Percentiles rank a stretch among this genome's conserved stretches.
phyloP scores from a whole-genome alignment of 2,797 vertebrate genomes.

The Eutrigla gurnardus region DNA sequence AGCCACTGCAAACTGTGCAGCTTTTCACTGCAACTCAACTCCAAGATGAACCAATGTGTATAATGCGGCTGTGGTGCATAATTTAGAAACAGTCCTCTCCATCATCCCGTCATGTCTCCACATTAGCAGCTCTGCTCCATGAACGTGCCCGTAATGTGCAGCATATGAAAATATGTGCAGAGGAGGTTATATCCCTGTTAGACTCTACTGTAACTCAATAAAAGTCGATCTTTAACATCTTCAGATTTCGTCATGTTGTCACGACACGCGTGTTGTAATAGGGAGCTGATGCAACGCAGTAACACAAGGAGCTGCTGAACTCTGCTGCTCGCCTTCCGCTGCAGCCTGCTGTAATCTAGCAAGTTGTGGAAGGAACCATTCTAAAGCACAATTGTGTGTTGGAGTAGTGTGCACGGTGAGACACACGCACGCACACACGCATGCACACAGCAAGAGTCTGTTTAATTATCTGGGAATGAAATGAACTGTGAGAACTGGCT shows the following conservation, averaged over 20 bases:
- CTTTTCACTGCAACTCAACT: background rate
- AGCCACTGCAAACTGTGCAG: background rate
- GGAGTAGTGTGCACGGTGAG: background rate
- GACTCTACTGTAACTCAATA: slow-evolving; percentile 21
- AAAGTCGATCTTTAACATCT: slow-evolving; percentile 26
- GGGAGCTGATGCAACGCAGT: slow-evolving; percentile 58
- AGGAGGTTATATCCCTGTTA: background rate
- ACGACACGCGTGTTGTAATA: slow-evolving; percentile 18
- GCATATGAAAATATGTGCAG: slow-evolving; percentile 8
- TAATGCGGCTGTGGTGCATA: background rate
- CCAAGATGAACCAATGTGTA: background rate
- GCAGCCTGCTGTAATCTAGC: slow-evolving; percentile 34
- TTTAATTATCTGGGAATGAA: slow-evolving; percentile 62
- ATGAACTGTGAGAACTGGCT: slow-evolving; percentile 41
- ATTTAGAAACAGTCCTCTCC: background rate
- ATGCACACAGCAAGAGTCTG: slow-evolving; percentile 26
- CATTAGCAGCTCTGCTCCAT: slow-evolving; percentile 12
- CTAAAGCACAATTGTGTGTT: slow-evolving; percentile 33
- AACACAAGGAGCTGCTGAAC: slow-evolving; percentile 58
- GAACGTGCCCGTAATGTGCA: slow-evolving; percentile 3
- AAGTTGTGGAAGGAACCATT: slow-evolving; percentile 27
- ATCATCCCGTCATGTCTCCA: slow-evolving; percentile 10
- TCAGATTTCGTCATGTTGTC: slow-evolving; percentile 51
- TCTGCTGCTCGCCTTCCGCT: slow-evolving; percentile 30
- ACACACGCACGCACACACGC: background rate